These are phyloP conservation scores for Heliconius aoede DNA, from an alignment of 2,888 invertebrate species.

Conservation along the genomic window DNA sequence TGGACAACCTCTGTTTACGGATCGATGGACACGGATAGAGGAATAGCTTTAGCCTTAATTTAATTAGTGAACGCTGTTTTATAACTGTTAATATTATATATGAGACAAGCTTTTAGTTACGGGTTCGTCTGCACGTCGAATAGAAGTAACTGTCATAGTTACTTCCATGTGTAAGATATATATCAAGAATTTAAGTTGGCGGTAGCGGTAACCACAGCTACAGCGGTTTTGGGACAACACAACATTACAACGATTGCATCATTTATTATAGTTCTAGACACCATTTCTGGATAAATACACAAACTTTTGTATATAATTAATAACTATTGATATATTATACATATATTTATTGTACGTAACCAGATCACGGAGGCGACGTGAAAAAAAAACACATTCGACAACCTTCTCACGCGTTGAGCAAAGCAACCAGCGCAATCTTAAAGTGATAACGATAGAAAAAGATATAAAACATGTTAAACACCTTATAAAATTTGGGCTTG, in stretches of 20 bases:
- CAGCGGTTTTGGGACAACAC: too few species aligned
- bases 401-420: not conserved
- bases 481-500: not conserved
- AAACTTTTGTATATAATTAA: too few species aligned
- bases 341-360: not conserved
- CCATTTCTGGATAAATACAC: too few species aligned
- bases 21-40: not conserved
- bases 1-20: slow-evolving; percentile 7
- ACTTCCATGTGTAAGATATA: too few species aligned
- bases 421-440: not conserved
- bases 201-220: too few species aligned
- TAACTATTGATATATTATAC: too few species aligned
- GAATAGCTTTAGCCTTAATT: not conserved
- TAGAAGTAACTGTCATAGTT: too few species aligned
- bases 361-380: not conserved
- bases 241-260: too few species aligned
- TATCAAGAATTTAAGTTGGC: too few species aligned
- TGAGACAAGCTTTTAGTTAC: not conserved
- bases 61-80: not conserved
- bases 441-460: not conserved
- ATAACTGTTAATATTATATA: not conserved
- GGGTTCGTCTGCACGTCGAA: too few species aligned
- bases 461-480: not conserved
- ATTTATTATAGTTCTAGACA: too few species aligned
- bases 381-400: not conserved